phyloP scores from a whole-genome alignment of 2,113 vertebrate genomes.

The Phodopus roborovskii region DNA sequence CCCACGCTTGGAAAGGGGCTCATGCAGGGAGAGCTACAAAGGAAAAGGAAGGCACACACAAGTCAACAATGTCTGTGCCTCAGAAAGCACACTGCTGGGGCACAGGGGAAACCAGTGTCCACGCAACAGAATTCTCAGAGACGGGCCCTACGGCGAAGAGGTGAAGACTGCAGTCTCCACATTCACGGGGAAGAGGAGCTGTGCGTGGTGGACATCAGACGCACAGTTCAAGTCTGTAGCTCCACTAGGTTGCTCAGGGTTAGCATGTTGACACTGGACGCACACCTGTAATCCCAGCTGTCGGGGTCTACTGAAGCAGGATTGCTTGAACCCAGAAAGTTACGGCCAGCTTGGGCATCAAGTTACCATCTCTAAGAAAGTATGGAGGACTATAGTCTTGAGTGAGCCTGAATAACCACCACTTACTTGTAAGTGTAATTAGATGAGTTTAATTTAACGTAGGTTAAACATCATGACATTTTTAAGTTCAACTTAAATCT shows the following conservation, averaged over 20 bases:
- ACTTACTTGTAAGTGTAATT: slow-evolving; percentile 5
- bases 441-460: neutral
- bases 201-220: slow-evolving; percentile 8
- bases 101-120: neutral
- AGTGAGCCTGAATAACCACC: neutral
- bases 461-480: slow-evolving; percentile 61
- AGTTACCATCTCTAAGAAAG: neutral
- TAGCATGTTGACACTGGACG: neutral
- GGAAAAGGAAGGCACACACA: neutral
- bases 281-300: neutral
- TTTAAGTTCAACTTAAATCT: slow-evolving; percentile 74
- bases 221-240: neutral
- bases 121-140: neutral
- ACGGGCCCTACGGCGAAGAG: neutral
- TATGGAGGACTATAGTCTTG: neutral
- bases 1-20: neutral
- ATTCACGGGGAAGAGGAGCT: neutral
- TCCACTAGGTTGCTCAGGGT: neutral
- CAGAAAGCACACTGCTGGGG: neutral
- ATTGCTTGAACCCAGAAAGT: neutral
- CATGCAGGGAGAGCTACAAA: neutral
- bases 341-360: neutral
- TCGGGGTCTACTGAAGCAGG: too few species aligned
- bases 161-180: neutral
- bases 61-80: neutral